These are phyloP conservation scores for Aplysina aerophoba DNA, from an alignment of 37 sponge, comb jelly and placozoan genomes.

Conservation along the genomic window DNA sequence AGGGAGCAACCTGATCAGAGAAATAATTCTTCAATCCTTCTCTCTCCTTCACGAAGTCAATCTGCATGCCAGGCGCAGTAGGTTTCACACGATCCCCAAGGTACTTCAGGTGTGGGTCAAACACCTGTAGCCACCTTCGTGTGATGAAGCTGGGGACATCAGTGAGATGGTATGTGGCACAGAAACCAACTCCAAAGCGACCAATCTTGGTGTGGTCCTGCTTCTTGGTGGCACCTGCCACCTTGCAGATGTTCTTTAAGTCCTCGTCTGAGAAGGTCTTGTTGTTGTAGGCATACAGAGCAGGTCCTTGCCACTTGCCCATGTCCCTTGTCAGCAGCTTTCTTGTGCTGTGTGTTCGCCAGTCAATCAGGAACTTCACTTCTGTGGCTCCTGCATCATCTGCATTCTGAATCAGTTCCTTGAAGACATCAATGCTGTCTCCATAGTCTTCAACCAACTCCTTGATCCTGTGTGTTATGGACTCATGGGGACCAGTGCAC, in stretches of 20 bases:
- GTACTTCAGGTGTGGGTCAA: conserved; percentile 86
- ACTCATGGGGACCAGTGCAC: conserved; percentile 51
- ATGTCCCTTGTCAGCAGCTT: conserved; percentile 62
- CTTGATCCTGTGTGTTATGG: conserved; percentile 65
- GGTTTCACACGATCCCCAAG: conserved; percentile 64
- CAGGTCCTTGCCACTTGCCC: conserved; percentile 86
- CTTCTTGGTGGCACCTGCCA: conserved; percentile 76
- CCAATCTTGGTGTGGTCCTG: conserved; percentile 75
- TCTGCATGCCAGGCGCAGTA: conserved; percentile 72
- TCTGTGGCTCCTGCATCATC: conserved; percentile 88
- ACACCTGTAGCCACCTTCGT: conserved; percentile 57
- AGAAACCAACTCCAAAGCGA: conserved; percentile 87
- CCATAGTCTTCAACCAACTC: conserved; percentile 69
- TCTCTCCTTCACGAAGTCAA: conserved; percentile 32
- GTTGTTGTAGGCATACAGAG: conserved; percentile 78
- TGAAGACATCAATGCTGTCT: conserved; percentile 76
- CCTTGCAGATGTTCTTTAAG: conserved; percentile 71
- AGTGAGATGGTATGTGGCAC: conserved; percentile 78
- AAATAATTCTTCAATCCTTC: conserved; percentile 37
- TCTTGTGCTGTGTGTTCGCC: conserved; percentile 30
- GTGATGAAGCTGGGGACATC: conserved; percentile 90
- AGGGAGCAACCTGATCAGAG: conserved; percentile 72
- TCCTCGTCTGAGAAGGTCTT: conserved; percentile 74
- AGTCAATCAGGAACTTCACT: conserved; percentile 81
- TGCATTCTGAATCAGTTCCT: conserved; percentile 91